Base-by-base conservation (phyloP, 2,888 invertebrate genomes). In the Eremobia ochroleuca region DNA sequence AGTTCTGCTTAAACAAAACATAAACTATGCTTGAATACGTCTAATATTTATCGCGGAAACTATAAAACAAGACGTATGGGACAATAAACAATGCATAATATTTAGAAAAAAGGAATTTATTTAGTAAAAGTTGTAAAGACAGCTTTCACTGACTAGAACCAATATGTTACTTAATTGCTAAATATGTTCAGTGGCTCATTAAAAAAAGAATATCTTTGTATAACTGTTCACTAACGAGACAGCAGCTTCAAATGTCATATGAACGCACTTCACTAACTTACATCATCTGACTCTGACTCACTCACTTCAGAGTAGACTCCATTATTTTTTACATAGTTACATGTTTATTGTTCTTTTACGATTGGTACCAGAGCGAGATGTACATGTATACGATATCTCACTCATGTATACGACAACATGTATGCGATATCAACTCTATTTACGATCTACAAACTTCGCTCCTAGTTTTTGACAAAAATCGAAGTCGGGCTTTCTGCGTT, bases 211-310 rank as follows among this genome's bases (percentile, higher is more conserved):
- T 83, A 85, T 82, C 65, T 87, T 68, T 75, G 74, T 87, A 73
- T 89, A 88, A 91, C 87, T 87, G 87, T 84, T 84, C 72, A 82
- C 90, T 92, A 92, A 92, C 88, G 90, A 91, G 91, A 81, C 79
- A 78, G 74, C 76, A 79, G 83, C 77, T 88, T 84, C 71, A 87
- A 85, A 88, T 79, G 85, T 88, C 80, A 82, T 79, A 61, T 55
- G 37, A 76, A 76, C 74, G 75, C 82, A 88, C 85, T 82, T 85
- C 82, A 87, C 83, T 85, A 89, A 89, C 84, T 89, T 89, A 87
- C 86, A 88, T 87, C 81, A 86, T 86, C 68, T 79, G 76, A 68
- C 77, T 85, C 65, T 79, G 73, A 85, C 85, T 90, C 87, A 85
- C 85, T 90, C 87, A 87, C 82, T 90, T 85, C 61, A 68, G 43